Conservation (phyloP, 2,113 vertebrate genomes). For the Sphaerodactylus townsendi region DNA sequence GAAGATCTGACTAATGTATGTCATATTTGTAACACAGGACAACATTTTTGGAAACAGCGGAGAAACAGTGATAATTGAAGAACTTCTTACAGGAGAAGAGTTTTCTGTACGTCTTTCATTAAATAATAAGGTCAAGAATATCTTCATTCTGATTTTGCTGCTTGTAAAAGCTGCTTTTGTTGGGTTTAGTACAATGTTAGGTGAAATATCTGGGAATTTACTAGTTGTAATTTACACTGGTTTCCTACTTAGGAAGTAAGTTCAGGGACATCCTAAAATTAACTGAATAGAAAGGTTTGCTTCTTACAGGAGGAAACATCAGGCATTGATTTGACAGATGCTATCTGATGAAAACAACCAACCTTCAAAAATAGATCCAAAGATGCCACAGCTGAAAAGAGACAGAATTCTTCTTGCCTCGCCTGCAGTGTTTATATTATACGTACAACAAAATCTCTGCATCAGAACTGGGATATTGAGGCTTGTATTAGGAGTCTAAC, state of each 20-base stretch:
- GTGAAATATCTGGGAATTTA: neutral
- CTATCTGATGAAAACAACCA: neutral
- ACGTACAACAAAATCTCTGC: too few species aligned
- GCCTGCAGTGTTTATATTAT: too few species aligned
- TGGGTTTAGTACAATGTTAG: neutral
- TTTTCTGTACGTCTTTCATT: conserved; percentile 80
- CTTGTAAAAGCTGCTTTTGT: neutral
- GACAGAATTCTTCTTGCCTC: too few species aligned
- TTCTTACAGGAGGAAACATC: neutral
- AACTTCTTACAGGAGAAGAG: conserved; percentile 89
- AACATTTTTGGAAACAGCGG: conserved; percentile 78
- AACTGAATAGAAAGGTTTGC: neutral
- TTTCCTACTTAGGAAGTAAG: neutral
- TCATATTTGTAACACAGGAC: conserved; percentile 69
- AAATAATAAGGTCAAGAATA: conserved; percentile 5
- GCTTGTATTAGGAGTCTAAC: too few species aligned
- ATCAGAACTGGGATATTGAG: too few species aligned
- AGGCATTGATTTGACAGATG: neutral
- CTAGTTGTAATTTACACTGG: neutral
- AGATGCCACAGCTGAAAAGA: neutral
- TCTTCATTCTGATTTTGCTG: conserved; percentile 22
- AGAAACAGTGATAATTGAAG: conserved; percentile 87
- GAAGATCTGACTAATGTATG: neutral
- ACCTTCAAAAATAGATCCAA: neutral
- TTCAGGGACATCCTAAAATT: neutral